Evolutionary conservation across 2,797 vertebrate species (phyloP).

Genomic region (Naso thynnoides): DNA sequence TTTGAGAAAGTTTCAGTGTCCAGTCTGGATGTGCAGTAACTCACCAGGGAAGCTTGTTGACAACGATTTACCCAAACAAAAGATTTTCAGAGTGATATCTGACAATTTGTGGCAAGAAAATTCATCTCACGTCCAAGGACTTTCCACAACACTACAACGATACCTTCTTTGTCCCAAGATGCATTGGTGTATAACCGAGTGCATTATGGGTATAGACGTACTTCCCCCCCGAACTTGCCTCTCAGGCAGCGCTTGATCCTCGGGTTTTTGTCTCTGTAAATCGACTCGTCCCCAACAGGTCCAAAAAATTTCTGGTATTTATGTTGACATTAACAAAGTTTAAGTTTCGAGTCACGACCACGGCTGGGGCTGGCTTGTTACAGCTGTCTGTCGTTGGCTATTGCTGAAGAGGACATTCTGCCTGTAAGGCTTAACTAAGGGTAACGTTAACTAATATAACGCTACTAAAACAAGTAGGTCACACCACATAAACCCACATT

Average conservation of each 20-base stretch:
- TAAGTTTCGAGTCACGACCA: not conserved
- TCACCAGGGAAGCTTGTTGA: slow-evolving; percentile 52
- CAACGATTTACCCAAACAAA: not conserved
- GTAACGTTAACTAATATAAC: no score
- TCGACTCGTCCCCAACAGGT: not conserved
- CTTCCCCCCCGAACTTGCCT: not conserved
- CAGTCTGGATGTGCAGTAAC: not conserved
- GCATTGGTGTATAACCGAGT: slow-evolving; percentile 42
- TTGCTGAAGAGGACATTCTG: not conserved
- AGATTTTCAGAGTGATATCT: slow-evolving; percentile 2
- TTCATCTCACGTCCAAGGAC: slow-evolving; percentile 55
- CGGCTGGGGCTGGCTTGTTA: not conserved
- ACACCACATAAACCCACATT: no score
- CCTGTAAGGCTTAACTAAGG: slow-evolving; percentile 44
- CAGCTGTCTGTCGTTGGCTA: accelerated
- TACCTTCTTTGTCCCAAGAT: slow-evolving; percentile 86
- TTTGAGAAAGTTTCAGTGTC: accelerated
- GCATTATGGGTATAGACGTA: accelerated
- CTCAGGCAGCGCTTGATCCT: not conserved
- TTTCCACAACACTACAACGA: slow-evolving; percentile 25
- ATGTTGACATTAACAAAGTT: not conserved
- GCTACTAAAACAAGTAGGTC: no score
- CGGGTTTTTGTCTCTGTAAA: accelerated
- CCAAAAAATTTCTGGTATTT: not conserved
- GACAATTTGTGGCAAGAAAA: slow-evolving; percentile 25